Evolutionary conservation across 2,113 vertebrate genomes (phyloP), one percentile per base, ranked within the genome.

Genomic region (Pollimyrus isidori): DNA sequence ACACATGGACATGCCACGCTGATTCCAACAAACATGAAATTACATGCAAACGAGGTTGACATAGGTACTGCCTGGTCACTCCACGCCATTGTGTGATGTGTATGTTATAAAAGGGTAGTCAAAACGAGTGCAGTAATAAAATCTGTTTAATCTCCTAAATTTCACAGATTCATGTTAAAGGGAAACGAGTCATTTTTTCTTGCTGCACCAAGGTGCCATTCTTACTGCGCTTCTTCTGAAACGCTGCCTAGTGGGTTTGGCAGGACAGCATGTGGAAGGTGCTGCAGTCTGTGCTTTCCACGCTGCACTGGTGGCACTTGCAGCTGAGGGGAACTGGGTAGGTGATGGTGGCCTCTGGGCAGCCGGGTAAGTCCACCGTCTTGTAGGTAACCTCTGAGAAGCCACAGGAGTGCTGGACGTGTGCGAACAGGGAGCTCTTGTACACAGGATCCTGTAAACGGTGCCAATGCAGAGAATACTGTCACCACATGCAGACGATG

Each of bases 251-350:
- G 7, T 87, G 89, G 82, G 95, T 95, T 90, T 95, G 95, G 9
- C 97, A 99, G 93, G 95, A 95, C 89, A 92, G 91, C 5, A 95
- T 91, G 3, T 94, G 94, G 85, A 94, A 91, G 11, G 93, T 93
- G 0, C 95, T 96, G 39, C 98, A 99, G 93, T 97, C 94, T 0
- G 96, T 97, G 92, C 69, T 94, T 48, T 94, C 93, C 0, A 93
- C 93, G 73, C 97, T 93, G 13, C 98, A 99, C 1, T 50, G 87
- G 52, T 90, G 93, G 73, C 98, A 99, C 11, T 95, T 91, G 83
- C 98, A 99, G 76, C 92, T 95, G 2, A 93, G 96, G 88, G 98
- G 97, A 90, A 98, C 96, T 0, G 97, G 98, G 76, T 97, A 98
- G 0, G 94, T 95, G 86, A 97, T 95, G 58, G 93, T 90, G 0